Evolutionary conservation across 2,888 invertebrate species (phyloP).

Genomic region (Ectobius pallidus): DNA sequence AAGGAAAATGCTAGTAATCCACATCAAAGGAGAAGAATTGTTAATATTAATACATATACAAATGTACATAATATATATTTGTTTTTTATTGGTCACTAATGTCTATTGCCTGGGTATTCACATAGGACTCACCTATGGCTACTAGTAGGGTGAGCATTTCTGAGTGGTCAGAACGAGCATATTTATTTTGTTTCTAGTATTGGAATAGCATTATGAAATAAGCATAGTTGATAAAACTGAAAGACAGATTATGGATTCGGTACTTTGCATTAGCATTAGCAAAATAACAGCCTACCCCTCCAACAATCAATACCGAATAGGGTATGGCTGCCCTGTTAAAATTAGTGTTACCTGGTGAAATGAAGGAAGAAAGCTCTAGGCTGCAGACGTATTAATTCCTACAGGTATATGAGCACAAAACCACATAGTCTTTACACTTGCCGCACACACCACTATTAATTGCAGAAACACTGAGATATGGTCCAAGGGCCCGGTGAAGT

Average conservation of each 20-base stretch:
- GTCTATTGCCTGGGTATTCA: not conserved
- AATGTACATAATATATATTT: too few relatives aligned
- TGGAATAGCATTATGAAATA: too few relatives aligned
- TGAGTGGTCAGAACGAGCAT: too few relatives aligned
- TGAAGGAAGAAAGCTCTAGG: not conserved
- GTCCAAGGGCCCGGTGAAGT: not conserved
- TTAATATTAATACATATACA: too few relatives aligned
- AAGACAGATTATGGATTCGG: too few relatives aligned
- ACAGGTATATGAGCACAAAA: not conserved
- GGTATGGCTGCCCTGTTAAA: conserved; percentile 1
- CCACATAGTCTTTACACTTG: not conserved
- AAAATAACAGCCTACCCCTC: not conserved
- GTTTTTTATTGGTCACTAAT: too few relatives aligned
- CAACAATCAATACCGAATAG: conserved; percentile 12
- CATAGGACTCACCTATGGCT: not conserved
- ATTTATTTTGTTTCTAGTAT: too few relatives aligned
- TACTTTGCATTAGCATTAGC: not conserved
- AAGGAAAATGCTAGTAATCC: too few relatives aligned
- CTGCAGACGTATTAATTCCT: not conserved
- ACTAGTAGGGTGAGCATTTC: not conserved
- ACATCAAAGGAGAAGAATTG: too few relatives aligned
- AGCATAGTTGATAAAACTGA: too few relatives aligned
- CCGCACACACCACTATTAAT: not conserved
- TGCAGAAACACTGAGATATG: not conserved
- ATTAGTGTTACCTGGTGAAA: conserved; percentile 1